Conservation (phyloP, 2,113 vertebrate species). For the Perca flavescens region DNA sequence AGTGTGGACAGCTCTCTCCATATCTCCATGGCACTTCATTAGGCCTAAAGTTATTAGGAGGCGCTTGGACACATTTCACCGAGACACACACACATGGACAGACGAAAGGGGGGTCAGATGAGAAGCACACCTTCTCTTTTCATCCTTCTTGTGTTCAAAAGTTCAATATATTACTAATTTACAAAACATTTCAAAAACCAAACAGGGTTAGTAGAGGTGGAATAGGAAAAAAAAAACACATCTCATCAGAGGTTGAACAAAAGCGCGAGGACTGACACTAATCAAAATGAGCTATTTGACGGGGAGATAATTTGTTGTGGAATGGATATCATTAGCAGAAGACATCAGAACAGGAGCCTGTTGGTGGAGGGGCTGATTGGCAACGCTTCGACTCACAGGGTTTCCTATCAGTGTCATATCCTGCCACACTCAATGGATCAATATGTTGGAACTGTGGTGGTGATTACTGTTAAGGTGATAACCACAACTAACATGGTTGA, state of each 20-base stretch:
- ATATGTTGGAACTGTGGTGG: conserved; percentile 4
- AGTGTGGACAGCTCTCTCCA: conserved; percentile 59
- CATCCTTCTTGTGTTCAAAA: conserved; percentile 1
- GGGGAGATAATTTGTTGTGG: conserved; percentile 67
- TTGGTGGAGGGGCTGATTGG: conserved; percentile 52
- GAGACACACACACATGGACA: background rate
- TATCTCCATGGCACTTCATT: conserved; percentile 70
- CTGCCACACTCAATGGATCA: conserved; percentile 42
- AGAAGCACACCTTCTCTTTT: conserved; percentile 21
- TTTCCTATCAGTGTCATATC: conserved; percentile 47
- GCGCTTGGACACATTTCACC: conserved; percentile 48
- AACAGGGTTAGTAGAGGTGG: background rate
- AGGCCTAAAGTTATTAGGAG: conserved; percentile 66
- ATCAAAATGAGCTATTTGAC: conserved; percentile 78
- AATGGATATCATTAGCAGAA: conserved; percentile 66
- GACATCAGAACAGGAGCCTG: conserved; percentile 54
- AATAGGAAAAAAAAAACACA: background rate
- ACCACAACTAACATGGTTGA: background rate
- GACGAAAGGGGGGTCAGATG: conserved; percentile 25
- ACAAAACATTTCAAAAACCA: background rate
- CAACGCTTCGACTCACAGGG: conserved; percentile 39
- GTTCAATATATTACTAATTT: conserved; percentile 16
- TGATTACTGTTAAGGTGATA: conserved; percentile 13
- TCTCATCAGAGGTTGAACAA: conserved; percentile 36
- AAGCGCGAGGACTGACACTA: conserved; percentile 65